These are phyloP conservation scores for Entomobrya multifasciata DNA, from an alignment of 2,888 invertebrate species.

Conservation along the genomic window DNA sequence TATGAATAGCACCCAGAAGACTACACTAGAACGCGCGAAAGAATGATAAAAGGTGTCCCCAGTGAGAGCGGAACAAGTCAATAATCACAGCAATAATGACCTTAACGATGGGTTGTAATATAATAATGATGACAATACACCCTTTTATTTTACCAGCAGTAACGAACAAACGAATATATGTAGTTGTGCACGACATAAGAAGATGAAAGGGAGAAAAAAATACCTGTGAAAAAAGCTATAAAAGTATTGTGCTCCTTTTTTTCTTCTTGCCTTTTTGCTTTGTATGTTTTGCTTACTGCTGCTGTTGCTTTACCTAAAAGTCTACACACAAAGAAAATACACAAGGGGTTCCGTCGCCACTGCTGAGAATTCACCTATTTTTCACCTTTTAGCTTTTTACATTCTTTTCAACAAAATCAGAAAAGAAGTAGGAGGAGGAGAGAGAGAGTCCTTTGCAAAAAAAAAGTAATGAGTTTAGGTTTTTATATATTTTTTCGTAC, in stretches of 20 bases:
- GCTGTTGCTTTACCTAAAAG: background rate
- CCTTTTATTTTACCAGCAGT: conserved; percentile 34
- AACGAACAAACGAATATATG: conserved; percentile 39
- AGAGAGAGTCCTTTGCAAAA: conserved; percentile 47
- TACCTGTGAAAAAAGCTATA: conserved; percentile 57
- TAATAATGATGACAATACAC: conserved; percentile 64
- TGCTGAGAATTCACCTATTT: conserved; percentile 69
- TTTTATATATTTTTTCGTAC: conserved; percentile 46
- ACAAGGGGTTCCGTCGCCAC: conserved; percentile 37
- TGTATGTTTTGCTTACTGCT: conserved; percentile 14
- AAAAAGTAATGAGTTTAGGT: conserved; percentile 50
- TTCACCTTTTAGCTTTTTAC: conserved; percentile 60
- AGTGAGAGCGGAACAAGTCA: conserved; percentile 69
- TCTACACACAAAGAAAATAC: conserved; percentile 15
- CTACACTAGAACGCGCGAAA: background rate
- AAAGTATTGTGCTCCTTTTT: conserved; percentile 41
- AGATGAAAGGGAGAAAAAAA: conserved; percentile 36
- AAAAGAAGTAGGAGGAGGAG: background rate
- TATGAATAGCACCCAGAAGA: conserved; percentile 56
- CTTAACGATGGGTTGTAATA: conserved; percentile 66
- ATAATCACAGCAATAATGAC: conserved; percentile 65
- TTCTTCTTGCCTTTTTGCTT: conserved; percentile 33
- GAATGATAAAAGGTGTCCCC: conserved; percentile 27
- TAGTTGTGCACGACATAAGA: conserved; percentile 22
- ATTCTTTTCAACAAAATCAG: conserved; percentile 9